Base-by-base conservation (phyloP, 92 coral and sea anemone species). In the Parazoanthus darwini region DNA sequence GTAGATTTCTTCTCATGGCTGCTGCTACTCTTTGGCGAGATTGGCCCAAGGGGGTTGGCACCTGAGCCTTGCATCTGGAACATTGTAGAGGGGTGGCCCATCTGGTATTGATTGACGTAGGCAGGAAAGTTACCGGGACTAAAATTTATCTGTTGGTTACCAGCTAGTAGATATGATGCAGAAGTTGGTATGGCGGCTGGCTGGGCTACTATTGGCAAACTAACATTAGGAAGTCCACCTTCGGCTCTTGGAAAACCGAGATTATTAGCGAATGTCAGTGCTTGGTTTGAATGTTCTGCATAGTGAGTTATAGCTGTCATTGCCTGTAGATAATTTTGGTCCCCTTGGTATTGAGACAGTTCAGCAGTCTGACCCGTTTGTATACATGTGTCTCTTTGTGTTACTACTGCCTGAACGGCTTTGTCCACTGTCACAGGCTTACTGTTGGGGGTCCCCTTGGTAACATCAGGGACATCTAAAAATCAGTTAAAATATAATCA, bases 381-480 rank as follows among this genome's bases (percentile, higher is more conserved):
- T 10, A 88, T 82, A 33, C 35, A 79, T 6, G 81, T 86, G 71
- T 92, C 92, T 4, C 3, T 63, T 23, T 58, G 88, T 26, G 68
- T 23, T 16, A 79, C 71, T 5, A 85, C 81, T 58, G 91, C 94
- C 37, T 92, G 94, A 29, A 90, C 85, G 3, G 67, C 91, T 51
- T 74, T 66, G 67, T 84, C 56, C 16, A 74, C 84, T 72, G 36
- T 81, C 50, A 76, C 14, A 35, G 83, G 74, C 35, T 37, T 70
- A 39, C 59, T 86, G 77, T 39, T 36, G 15, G 81, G n/a, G 29
- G 79, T 82, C n/a, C 77, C 89, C 73, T 90, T 84, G 7, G 89
- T 82, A 36, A 82, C 78, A 63, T 87, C 93, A 59, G 92, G 88
- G 29, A 90, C 93, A 85, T 92, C 92, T 76, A 36, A 50, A 72